phyloP scores from a whole-genome alignment of 1,140 invertebrate genomes.

The Teleogryllus occipitalis region DNA sequence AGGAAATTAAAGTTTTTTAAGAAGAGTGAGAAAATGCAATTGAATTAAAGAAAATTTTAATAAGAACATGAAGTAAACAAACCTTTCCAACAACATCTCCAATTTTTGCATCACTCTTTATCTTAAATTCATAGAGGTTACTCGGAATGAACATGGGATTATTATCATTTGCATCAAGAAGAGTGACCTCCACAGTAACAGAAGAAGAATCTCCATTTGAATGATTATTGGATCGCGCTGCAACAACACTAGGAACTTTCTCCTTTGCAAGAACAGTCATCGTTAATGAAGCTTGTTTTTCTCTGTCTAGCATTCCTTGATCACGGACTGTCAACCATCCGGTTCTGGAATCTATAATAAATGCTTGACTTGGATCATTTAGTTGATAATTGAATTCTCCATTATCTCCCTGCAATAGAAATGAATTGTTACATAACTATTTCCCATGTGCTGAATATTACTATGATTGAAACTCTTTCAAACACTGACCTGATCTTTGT shows the following conservation, averaged over 20 bases:
- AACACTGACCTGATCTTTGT: constrained; percentile 54
- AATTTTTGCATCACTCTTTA: constrained; percentile 55
- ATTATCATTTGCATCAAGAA: constrained; percentile 80
- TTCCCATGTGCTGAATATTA: background rate
- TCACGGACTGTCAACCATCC: constrained; percentile 81
- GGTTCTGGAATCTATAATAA: constrained; percentile 63
- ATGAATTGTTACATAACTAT: background rate
- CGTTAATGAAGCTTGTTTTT: constrained; percentile 55
- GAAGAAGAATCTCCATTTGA: constrained; percentile 41
- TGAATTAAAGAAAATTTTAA: background rate
- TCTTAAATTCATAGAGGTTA: constrained; percentile 69
- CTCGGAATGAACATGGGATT: constrained; percentile 73
- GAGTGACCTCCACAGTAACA: constrained; percentile 67
- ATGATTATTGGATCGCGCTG: background rate
- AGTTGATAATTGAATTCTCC: constrained; percentile 73
- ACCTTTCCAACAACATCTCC: constrained; percentile 59
- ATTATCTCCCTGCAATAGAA: constrained; percentile 55
- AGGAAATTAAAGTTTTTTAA: background rate
- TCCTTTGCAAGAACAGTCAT: constrained; percentile 71
- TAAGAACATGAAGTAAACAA: constrained; percentile 25
- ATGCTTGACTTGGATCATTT: constrained; percentile 62
- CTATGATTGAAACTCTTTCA: background rate
- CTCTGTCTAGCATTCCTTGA: constrained; percentile 68
- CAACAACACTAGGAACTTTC: constrained; percentile 52
- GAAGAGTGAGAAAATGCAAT: background rate